Evolutionary conservation across 2,888 invertebrate species (phyloP).

Genomic region (Xanthorhoe spadicearia): DNA sequence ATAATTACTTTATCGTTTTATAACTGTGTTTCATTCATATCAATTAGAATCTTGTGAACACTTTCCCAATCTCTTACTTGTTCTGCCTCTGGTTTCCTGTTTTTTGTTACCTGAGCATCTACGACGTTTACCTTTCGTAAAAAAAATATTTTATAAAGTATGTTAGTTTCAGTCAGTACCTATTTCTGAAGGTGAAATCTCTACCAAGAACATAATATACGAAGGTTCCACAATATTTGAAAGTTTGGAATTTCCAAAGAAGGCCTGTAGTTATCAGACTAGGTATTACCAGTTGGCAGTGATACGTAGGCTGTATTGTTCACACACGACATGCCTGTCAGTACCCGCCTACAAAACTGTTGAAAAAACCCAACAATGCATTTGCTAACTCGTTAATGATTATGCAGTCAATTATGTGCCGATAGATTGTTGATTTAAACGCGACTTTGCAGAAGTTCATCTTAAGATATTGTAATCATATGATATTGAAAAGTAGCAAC

Average conservation of each 20-base stretch:
- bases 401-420: constrained; percentile 14
- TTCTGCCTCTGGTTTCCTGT: too few species aligned
- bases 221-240: not conserved
- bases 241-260: constrained; percentile 23
- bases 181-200: not conserved
- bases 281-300: constrained; percentile 34
- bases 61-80: too few species aligned
- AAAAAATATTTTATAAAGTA: too few species aligned
- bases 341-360: constrained; percentile 55
- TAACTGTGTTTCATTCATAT: too few species aligned
- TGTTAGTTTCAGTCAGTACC: too few species aligned
- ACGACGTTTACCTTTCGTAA: too few species aligned
- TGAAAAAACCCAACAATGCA: constrained; percentile 68
- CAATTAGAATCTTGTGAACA: too few species aligned
- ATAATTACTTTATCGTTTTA: too few species aligned
- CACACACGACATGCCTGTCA: constrained; percentile 47
- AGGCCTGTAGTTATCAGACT: constrained; percentile 29
- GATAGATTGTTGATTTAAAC: not conserved
- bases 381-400: constrained; percentile 58
- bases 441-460: not conserved
- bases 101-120: too few species aligned
- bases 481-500: too few species aligned
- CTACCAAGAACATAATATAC: not conserved
- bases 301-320: constrained; percentile 68
- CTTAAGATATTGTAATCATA: too few species aligned